These are phyloP conservation scores for Hypanus sabinus DNA, from an alignment of 2,113 vertebrate species.

Conservation along the genomic window DNA sequence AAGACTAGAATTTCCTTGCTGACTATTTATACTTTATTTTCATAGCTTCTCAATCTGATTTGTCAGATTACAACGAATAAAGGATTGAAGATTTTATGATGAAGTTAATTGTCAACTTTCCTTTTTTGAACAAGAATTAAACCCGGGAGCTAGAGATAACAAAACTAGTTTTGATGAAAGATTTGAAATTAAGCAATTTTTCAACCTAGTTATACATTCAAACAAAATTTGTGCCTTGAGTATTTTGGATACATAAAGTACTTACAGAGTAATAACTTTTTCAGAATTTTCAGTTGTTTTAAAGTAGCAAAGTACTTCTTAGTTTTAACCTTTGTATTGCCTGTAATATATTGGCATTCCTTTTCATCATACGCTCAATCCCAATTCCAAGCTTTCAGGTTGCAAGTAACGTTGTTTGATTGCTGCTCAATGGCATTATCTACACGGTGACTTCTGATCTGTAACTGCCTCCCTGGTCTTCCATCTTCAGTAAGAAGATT, in stretches of 20 bases:
- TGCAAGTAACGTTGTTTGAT: background rate
- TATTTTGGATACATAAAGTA: background rate
- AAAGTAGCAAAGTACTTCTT: background rate
- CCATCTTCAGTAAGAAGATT: background rate
- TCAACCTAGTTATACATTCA: background rate
- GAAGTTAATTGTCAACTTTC: background rate
- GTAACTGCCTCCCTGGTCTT: background rate
- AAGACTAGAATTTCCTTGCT: background rate
- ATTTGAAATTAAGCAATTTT: background rate
- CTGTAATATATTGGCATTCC: background rate
- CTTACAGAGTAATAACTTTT: background rate
- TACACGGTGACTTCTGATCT: background rate
- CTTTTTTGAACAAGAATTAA: background rate
- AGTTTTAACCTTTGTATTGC: background rate
- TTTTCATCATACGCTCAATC: constrained; percentile 28
- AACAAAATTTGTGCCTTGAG: background rate
- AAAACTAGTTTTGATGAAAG: background rate
- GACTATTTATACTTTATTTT: background rate
- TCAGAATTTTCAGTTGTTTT: background rate
- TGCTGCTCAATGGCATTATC: background rate
- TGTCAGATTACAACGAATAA: background rate
- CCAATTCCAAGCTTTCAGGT: background rate
- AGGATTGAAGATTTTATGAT: background rate
- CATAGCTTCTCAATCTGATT: background rate
- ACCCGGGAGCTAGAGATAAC: background rate